A percentile compares a stretch with the other conserved stretches of the same genome.
Conservation (phyloP, 1,140 invertebrate genomes). For the Drosophila fuyamai region DNA sequence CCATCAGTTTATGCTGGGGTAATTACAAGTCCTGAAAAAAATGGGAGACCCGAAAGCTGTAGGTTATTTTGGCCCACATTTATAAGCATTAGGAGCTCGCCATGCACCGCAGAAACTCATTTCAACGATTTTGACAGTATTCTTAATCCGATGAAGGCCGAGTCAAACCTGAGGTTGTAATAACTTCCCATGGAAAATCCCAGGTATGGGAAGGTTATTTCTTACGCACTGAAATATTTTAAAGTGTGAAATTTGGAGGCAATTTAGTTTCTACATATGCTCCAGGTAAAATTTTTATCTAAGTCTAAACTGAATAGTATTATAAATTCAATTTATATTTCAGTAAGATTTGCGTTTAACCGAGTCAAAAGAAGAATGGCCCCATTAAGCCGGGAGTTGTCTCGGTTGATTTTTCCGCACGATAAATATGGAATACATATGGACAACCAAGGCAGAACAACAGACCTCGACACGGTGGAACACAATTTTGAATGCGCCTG, state of each 20-base stretch:
- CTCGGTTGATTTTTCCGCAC: conserved; percentile 57
- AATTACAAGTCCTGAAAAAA: too few relatives aligned
- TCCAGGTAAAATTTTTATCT: conserved; percentile 48
- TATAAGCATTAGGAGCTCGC: not conserved
- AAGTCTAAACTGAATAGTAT: conserved; percentile 3
- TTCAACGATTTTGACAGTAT: conserved; percentile 2
- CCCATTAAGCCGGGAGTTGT: conserved; percentile 62
- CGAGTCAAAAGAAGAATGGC: conserved; percentile 71
- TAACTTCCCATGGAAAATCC: too few relatives aligned
- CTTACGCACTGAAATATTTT: too few relatives aligned
- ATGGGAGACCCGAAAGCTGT: too few relatives aligned
- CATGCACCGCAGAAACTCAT: conserved; percentile 1
- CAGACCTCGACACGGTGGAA: not conserved
- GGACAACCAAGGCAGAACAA: too few relatives aligned
- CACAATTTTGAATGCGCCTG: not conserved
- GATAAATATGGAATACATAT: too few relatives aligned
- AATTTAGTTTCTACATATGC: conserved; percentile 84
- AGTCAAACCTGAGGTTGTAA: conserved; percentile 80
- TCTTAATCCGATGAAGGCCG: not conserved
- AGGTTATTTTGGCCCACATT: not conserved
- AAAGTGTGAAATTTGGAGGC: conserved; percentile 82
- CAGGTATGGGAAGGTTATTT: conserved; percentile 80
- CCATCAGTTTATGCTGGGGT: too few relatives aligned
- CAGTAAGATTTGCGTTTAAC: conserved; percentile 64
- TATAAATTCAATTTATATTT: conserved; percentile 12